Conservation (phyloP, 1,140 invertebrate species). For the Maconellicoccus hirsutus region DNA sequence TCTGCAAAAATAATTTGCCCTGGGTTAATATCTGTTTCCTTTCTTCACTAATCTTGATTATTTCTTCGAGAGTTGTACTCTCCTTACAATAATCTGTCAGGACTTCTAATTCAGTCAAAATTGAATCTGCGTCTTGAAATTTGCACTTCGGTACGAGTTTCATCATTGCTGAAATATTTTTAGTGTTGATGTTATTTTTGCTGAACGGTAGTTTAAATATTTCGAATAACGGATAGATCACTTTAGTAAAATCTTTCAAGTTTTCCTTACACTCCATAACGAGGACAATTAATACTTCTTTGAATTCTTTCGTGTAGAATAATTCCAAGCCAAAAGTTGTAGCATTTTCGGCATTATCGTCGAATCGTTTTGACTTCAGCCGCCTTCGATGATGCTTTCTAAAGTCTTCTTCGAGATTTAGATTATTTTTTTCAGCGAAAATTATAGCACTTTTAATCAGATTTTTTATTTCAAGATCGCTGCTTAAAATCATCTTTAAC, state of each 20-base stretch:
- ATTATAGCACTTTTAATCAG: neutral
- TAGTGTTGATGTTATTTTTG: neutral
- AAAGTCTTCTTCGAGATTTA: slow-evolving; percentile 7
- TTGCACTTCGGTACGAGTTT: too few relatives aligned
- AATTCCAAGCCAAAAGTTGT: neutral
- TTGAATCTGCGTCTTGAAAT: too few relatives aligned
- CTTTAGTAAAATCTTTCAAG: too few relatives aligned
- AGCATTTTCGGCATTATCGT: neutral
- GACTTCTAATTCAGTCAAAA: too few relatives aligned
- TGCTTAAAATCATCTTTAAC: neutral
- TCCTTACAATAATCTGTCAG: too few relatives aligned
- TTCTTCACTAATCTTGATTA: too few relatives aligned
- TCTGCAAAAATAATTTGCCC: too few relatives aligned
- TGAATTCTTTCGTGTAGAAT: neutral
- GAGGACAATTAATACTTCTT: neutral
- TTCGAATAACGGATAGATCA: too few relatives aligned
- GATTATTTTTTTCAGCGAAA: neutral
- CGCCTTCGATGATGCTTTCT: neutral
- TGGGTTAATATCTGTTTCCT: too few relatives aligned
- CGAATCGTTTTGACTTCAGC: neutral
- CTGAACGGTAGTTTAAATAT: neutral
- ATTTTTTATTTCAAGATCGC: neutral
- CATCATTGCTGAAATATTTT: neutral
- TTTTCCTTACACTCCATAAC: neutral
- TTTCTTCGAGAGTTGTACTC: too few relatives aligned